phyloP scores from a whole-genome alignment of 2,888 invertebrate species.

The Tipula lateralis region DNA sequence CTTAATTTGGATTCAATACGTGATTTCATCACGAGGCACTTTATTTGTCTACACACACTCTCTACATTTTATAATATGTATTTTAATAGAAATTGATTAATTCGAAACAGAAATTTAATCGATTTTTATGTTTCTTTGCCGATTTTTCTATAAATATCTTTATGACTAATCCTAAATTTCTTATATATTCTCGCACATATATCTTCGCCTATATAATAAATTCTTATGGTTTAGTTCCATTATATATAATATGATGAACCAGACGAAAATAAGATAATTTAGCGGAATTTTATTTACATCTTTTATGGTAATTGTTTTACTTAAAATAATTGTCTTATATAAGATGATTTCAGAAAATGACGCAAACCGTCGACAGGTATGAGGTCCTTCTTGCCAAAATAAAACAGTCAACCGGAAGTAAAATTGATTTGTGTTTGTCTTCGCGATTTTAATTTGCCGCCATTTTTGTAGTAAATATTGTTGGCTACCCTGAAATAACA shows the following conservation, averaged over 20 bases:
- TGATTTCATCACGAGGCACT: background rate
- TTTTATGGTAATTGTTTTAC: background rate
- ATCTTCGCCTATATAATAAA: background rate
- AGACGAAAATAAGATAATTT: background rate
- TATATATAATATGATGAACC: background rate
- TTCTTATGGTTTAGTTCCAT: background rate
- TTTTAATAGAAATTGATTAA: background rate
- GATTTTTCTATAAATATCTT: background rate
- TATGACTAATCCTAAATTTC: background rate
- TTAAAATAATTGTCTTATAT: background rate
- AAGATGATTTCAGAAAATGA: background rate
- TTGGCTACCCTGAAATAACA: constrained; percentile 31
- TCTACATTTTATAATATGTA: background rate
- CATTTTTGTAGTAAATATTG: no score
- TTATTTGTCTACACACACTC: background rate
- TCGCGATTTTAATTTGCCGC: no score
- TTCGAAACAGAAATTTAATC: background rate
- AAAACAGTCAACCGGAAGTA: background rate
- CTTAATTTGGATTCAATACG: background rate
- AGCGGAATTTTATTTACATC: background rate
- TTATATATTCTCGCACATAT: background rate
- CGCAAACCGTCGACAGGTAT: background rate
- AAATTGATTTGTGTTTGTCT: background rate
- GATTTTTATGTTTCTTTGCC: background rate
- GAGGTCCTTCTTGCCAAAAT: background rate